Evolutionary conservation across 2,113 vertebrate species (phyloP).

Genomic region (Trogon surrucura): DNA sequence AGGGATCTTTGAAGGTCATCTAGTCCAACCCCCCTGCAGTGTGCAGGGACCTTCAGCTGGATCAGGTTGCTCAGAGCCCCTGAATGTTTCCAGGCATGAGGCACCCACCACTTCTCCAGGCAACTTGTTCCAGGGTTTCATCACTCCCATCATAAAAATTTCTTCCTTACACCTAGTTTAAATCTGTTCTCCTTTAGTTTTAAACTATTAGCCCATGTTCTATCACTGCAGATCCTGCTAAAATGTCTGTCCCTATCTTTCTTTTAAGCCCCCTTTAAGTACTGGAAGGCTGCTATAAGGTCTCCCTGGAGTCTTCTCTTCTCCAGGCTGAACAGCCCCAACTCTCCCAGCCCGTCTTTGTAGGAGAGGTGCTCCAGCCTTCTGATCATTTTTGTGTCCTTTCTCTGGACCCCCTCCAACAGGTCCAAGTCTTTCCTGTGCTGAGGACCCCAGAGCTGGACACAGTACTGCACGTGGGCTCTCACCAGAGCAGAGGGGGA

Average conservation of each 20-base stretch:
- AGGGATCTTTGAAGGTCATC: neutral
- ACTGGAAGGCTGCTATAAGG: neutral
- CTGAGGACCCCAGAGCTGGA: neutral
- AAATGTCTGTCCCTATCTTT: neutral
- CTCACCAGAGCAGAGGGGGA: neutral
- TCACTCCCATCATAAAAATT: accelerated
- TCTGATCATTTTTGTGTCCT: neutral
- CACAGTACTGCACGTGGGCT: neutral
- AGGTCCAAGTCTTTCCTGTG: too few relatives aligned
- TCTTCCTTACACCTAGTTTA: neutral
- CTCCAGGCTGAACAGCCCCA: neutral
- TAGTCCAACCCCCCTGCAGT: neutral
- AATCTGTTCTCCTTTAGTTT: neutral
- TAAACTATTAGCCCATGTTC: neutral
- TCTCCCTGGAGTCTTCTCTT: neutral
- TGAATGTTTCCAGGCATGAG: neutral
- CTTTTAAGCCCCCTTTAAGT: neutral
- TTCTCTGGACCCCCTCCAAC: neutral
- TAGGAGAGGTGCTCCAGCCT: neutral
- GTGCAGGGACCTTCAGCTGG: neutral
- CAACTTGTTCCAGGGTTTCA: neutral
- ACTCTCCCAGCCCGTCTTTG: neutral
- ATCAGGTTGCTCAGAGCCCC: neutral
- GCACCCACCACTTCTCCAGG: neutral
- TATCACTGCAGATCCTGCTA: too few relatives aligned